Evolutionary conservation across 2,797 vertebrate genomes (phyloP), one percentile per base, ranked within the genome.

Genomic region (Miichthys miiuy): DNA sequence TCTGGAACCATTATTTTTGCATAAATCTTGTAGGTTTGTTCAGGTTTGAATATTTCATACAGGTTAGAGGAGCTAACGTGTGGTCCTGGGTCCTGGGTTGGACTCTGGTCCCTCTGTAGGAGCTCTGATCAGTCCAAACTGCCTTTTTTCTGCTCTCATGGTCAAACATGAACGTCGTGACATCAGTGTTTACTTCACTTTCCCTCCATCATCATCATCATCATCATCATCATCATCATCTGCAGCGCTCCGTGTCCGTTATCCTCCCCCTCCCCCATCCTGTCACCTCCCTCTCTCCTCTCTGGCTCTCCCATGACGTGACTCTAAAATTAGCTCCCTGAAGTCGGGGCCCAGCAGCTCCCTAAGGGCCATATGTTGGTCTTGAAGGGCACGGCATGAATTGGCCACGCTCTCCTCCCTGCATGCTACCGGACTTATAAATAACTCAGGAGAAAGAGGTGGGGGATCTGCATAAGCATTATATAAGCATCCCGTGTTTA

Each of bases 281-380:
- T 93, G 88, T 91, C 90, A 89, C 80, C 87, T 90, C 83, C 67
- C 82, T 79, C 87, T 87, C 70, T 72, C 81, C 89, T 83, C 25
- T 64, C 89, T 72, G 90, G 84, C 79, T 89, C 88, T 86, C 91
- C 84, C 89, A 79, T 91, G 91, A 90, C 81, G 80, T 62, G 66
- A 69, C 72, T 88, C 94, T 94, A 94, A 92, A 90, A 93, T 94
- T 95, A 95, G 93, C 91, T 90, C 89, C 83, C 86, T 78, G 68
- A 83, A 89, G 92, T 92, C 75, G 80, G 82, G 89, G 81, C 90
- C 88, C 67, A 27, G 81, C 84, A 70, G 79, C 79, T 34, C 90
- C 91, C 88, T 70, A 8, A n/a, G 91, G 89, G 83, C 75, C 72
- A 65, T 68, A 85, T 54, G 82, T 80, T 91, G 81, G 87, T 93